Percentiles rank a stretch among this genome's conserved stretches.
These are phyloP conservation scores for Drosophila carrolli DNA, from an alignment of 1,140 invertebrate genomes.

Conservation along the genomic window DNA sequence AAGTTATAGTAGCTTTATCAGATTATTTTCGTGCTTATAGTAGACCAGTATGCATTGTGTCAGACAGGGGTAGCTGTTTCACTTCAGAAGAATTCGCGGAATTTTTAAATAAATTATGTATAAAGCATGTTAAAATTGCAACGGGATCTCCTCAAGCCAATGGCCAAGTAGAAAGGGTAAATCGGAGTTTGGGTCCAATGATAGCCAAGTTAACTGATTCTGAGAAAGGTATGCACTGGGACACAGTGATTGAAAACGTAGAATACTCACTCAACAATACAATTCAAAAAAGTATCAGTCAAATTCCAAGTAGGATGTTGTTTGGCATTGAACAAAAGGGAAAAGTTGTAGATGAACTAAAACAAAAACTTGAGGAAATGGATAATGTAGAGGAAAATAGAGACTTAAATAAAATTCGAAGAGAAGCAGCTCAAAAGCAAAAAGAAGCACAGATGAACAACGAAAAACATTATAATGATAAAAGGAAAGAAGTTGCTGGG, in stretches of 20 bases:
- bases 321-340: slow-evolving; percentile 1
- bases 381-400: background rate
- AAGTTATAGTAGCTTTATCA: background rate
- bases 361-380: slow-evolving; percentile 15
- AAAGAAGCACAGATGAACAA: background rate
- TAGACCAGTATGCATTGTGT: background rate
- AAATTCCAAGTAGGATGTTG: slow-evolving; percentile 1
- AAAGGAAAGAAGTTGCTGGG: slow-evolving; percentile 14
- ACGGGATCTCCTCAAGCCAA: slow-evolving; percentile 59
- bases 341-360: slow-evolving; percentile 11
- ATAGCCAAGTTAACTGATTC: background rate
- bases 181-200: slow-evolving; percentile 50
- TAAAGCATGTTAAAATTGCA: no score
- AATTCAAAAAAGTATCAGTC: background rate
- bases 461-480: slow-evolving; percentile 5
- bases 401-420: background rate
- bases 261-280: no score
- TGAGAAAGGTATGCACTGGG: background rate
- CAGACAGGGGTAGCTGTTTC: background rate
- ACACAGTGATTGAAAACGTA: no score
- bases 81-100: no score
- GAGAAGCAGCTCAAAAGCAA: background rate
- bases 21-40: background rate
- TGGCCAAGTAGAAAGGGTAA: slow-evolving; percentile 63
- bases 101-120: no score